A percentile compares a stretch with the other conserved stretches of the same genome.
Conservation (phyloP, 2,797 vertebrate genomes). For the Dallia pectoralis region DNA sequence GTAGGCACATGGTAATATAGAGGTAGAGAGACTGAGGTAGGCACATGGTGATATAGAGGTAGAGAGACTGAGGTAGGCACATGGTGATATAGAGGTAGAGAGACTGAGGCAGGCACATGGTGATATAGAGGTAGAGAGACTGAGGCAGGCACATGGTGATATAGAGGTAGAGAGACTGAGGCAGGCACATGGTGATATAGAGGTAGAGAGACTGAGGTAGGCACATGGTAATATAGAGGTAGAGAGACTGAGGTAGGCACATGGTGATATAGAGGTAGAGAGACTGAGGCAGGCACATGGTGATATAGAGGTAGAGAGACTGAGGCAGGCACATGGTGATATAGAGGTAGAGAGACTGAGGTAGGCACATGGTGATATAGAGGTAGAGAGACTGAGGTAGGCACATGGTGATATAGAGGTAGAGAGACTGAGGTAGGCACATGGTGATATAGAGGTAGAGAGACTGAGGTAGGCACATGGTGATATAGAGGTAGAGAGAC, state of each 20-base stretch:
- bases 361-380: constrained; percentile 57
- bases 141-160: constrained; percentile 22
- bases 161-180: constrained; percentile 58
- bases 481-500: constrained; percentile 42
- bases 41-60: constrained; percentile 11
- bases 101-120: background rate
- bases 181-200: constrained; percentile 11
- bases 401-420: constrained; percentile 34
- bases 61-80: constrained; percentile 60
- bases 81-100: constrained; percentile 39
- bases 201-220: constrained; percentile 58
- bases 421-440: constrained; percentile 53
- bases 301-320: constrained; percentile 58
- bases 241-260: background rate
- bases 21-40: constrained; percentile 54
- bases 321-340: constrained; percentile 6
- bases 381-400: constrained; percentile 26
- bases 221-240: constrained; percentile 46
- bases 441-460: constrained; percentile 53
- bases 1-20: constrained; percentile 22
- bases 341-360: constrained; percentile 44
- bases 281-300: constrained; percentile 50
- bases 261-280: constrained; percentile 43
- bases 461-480: constrained; percentile 22
- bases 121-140: constrained; percentile 58